Conservation (phyloP, 2,888 invertebrate genomes). For the Rutpela maculata region DNA sequence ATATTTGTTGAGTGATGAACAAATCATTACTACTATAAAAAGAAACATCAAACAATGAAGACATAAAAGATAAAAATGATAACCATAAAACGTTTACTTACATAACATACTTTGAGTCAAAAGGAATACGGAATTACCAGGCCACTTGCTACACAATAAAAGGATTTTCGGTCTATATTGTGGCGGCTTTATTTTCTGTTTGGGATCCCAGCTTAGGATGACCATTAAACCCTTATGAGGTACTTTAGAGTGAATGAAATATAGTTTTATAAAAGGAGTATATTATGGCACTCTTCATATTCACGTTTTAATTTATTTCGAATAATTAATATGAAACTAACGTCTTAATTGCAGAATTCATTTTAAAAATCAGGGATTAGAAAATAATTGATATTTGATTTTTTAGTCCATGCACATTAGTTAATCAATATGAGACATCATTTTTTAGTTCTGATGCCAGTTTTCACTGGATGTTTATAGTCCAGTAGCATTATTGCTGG, state of each 20-base stretch:
- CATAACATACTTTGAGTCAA: conserved; percentile 63
- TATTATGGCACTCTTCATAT: not conserved
- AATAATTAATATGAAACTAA: too few species aligned
- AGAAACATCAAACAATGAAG: conserved; percentile 50
- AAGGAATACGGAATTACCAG: conserved; percentile 64
- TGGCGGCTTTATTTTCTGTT: conserved; percentile 53
- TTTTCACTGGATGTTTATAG: too few species aligned
- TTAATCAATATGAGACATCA: too few species aligned
- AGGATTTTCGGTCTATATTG: conserved; percentile 57
- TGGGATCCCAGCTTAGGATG: conserved; percentile 48
- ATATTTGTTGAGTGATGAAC: conserved; percentile 56
- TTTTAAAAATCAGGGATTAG: too few species aligned
- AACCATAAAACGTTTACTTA: conserved; percentile 64
- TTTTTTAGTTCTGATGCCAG: too few species aligned
- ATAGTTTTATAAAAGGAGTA: conserved; percentile 25
- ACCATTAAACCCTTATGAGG: conserved; percentile 41
- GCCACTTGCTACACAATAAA: conserved; percentile 60
- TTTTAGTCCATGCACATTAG: too few species aligned
- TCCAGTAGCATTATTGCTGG: too few species aligned
- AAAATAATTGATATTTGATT: too few species aligned
- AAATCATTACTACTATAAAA: conserved; percentile 58
- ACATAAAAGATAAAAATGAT: conserved; percentile 61
- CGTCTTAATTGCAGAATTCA: too few species aligned
- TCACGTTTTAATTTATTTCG: not conserved
- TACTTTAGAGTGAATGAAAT: conserved; percentile 42